Conservation (phyloP, 1,140 invertebrate species). For the Campoletis sonorensis region DNA sequence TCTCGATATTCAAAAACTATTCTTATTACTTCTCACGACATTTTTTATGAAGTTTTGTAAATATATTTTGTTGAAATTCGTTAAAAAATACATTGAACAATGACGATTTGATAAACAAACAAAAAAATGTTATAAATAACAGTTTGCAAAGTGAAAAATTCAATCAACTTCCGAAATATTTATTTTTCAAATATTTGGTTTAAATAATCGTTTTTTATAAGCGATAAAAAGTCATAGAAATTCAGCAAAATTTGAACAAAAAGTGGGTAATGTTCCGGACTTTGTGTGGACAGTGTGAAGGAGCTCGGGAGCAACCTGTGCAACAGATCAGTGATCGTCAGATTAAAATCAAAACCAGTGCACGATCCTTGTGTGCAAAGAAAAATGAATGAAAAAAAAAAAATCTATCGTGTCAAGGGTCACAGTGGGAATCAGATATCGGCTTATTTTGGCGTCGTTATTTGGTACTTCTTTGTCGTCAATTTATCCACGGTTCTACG, state of each 20-base stretch:
- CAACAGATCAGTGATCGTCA: constrained; percentile 46
- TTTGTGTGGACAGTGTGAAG: not conserved
- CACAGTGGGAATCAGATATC: constrained; percentile 70
- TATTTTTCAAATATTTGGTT: too few relatives aligned
- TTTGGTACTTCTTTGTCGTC: constrained; percentile 70
- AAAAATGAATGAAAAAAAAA: constrained; percentile 47
- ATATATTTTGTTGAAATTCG: too few relatives aligned
- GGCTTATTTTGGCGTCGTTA: constrained; percentile 67
- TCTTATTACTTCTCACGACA: too few relatives aligned
- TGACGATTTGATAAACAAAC: too few relatives aligned
- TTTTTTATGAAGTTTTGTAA: too few relatives aligned
- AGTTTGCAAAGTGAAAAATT: too few relatives aligned
- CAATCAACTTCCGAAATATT: too few relatives aligned
- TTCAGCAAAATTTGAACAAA: not conserved
- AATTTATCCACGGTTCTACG: constrained; percentile 67
- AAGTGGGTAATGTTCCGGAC: not conserved
- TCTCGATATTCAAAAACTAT: too few relatives aligned
- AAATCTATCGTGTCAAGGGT: constrained; percentile 50
- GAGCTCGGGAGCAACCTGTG: constrained; percentile 28
- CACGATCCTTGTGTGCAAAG: constrained; percentile 46
- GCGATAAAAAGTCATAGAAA: too few relatives aligned
- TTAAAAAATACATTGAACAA: too few relatives aligned
- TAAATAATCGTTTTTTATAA: too few relatives aligned
- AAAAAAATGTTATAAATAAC: too few relatives aligned
- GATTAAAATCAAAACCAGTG: constrained; percentile 67